Percentiles rank a stretch among this genome's conserved stretches.
These are phyloP conservation scores for Bembecia ichneumoniformis DNA, from an alignment of 2,888 invertebrate species.

Conservation along the genomic window DNA sequence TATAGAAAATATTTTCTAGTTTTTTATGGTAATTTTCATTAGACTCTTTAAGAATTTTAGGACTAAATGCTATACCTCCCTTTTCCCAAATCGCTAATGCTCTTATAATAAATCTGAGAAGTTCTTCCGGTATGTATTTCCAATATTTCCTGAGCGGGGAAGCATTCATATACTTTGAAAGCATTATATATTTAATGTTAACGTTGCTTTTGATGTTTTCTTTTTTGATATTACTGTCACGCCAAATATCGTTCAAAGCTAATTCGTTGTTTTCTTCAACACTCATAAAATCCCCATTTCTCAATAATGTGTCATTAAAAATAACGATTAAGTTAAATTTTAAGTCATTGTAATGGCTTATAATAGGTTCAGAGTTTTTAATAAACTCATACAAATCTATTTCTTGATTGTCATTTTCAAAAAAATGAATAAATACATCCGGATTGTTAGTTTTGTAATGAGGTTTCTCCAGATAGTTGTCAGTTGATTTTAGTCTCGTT, in stretches of 20 bases:
- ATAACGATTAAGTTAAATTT: slow-evolving; percentile 44
- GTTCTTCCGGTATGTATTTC: slow-evolving; percentile 34
- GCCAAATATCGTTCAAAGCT: slow-evolving; percentile 44
- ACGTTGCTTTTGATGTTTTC: slow-evolving; percentile 20
- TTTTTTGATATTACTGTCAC: slow-evolving; percentile 15
- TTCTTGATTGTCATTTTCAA: slow-evolving; percentile 29
- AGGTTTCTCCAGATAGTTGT: slow-evolving; percentile 10
- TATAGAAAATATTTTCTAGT: slow-evolving; percentile 30
- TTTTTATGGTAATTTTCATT: slow-evolving; percentile 37
- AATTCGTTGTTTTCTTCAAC: slow-evolving; percentile 43
- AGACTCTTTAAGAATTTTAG: slow-evolving; percentile 39
- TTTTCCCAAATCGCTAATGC: slow-evolving; percentile 55
- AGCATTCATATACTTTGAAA: slow-evolving; percentile 38
- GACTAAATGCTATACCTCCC: slow-evolving; percentile 54
- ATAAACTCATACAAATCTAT: slow-evolving; percentile 33
- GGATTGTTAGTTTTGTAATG: slow-evolving; percentile 11
- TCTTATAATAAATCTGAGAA: slow-evolving; percentile 42
- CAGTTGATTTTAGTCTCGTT: slow-evolving; percentile 10
- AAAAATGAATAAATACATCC: slow-evolving; percentile 46
- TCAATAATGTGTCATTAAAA: slow-evolving; percentile 32
- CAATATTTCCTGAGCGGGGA: slow-evolving; percentile 47
- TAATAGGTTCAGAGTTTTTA: slow-evolving; percentile 36
- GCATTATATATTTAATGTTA: slow-evolving; percentile 28
- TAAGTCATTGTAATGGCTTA: slow-evolving; percentile 34
- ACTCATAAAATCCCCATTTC: slow-evolving; percentile 16